Conservation (phyloP, 1,140 invertebrate genomes). For the Eueides isabella region DNA sequence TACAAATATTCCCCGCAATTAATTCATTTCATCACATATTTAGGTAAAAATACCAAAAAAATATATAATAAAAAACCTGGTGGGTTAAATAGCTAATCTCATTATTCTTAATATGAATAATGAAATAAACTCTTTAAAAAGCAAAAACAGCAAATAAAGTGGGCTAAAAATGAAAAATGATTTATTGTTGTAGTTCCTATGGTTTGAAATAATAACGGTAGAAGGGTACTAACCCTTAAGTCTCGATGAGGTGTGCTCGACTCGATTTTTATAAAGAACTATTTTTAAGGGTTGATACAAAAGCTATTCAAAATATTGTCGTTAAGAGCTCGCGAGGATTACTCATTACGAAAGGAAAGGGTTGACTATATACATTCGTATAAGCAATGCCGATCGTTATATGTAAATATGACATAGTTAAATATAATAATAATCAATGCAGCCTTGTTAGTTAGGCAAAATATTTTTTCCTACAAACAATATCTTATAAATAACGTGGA, state of each 20-base stretch:
- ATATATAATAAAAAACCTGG: too few relatives aligned
- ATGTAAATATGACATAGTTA: neutral
- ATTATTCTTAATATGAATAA: neutral
- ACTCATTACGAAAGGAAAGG: neutral
- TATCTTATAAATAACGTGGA: too few relatives aligned
- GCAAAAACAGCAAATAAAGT: too few relatives aligned
- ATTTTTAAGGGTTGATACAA: constrained; percentile 10
- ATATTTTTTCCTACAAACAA: too few relatives aligned
- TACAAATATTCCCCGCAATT: too few relatives aligned
- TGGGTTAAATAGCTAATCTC: neutral
- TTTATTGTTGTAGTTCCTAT: neutral
- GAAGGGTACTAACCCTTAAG: neutral
- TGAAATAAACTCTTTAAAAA: neutral
- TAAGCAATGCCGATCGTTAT: neutral
- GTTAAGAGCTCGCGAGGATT: neutral
- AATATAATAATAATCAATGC: neutral
- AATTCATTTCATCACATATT: neutral
- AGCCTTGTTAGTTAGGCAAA: neutral
- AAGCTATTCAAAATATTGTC: constrained; percentile 9
- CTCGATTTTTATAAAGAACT: constrained; percentile 12
- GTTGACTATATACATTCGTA: neutral
- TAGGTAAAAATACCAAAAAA: neutral
- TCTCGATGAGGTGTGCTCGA: constrained; percentile 12
- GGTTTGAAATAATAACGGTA: constrained; percentile 7
- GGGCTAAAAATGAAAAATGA: neutral